phyloP scores from a whole-genome alignment of 2,797 vertebrate genomes.

The Sebastolobus altivelis region DNA sequence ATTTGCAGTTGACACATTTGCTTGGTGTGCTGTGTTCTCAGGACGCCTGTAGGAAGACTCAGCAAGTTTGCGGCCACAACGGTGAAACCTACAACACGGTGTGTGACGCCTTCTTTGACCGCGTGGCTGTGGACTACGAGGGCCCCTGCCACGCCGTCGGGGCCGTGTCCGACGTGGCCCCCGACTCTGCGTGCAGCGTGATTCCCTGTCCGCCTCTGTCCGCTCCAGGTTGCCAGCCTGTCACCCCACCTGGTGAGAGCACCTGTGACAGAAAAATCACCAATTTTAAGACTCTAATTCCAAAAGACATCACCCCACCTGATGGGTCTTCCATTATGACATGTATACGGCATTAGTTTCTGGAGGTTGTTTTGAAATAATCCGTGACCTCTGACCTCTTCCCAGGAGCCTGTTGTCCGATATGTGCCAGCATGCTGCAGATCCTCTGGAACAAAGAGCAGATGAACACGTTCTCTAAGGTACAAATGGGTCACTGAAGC shows the following conservation, averaged over 20 bases:
- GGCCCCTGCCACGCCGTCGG: constrained; percentile 92
- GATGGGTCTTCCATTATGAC: background rate
- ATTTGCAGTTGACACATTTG: background rate
- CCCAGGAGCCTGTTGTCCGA: constrained; percentile 94
- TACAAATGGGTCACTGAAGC: constrained; percentile 61
- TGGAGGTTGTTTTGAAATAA: background rate
- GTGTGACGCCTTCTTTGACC: constrained; percentile 92
- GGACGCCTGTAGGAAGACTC: constrained; percentile 87
- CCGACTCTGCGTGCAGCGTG: constrained; percentile 88
- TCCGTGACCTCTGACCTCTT: constrained; percentile 19
- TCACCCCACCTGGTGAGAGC: constrained; percentile 90
- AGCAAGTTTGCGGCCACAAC: constrained; percentile 92
- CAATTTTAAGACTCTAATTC: background rate
- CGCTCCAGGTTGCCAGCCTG: constrained; percentile 85
- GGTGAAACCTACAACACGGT: constrained; percentile 92
- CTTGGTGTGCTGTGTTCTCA: constrained; percentile 62
- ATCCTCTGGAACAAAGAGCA: constrained; percentile 95
- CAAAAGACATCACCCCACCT: background rate
- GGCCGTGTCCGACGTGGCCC: constrained; percentile 79
- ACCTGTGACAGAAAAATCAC: background rate
- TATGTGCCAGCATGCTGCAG: constrained; percentile 96
- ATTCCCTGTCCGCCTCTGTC: constrained; percentile 88
- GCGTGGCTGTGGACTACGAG: constrained; percentile 91
- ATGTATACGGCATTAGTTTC: background rate
- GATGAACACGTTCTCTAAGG: constrained; percentile 94